phyloP scores from a whole-genome alignment of 1,140 invertebrate species.

The Helicoverpa zea region DNA sequence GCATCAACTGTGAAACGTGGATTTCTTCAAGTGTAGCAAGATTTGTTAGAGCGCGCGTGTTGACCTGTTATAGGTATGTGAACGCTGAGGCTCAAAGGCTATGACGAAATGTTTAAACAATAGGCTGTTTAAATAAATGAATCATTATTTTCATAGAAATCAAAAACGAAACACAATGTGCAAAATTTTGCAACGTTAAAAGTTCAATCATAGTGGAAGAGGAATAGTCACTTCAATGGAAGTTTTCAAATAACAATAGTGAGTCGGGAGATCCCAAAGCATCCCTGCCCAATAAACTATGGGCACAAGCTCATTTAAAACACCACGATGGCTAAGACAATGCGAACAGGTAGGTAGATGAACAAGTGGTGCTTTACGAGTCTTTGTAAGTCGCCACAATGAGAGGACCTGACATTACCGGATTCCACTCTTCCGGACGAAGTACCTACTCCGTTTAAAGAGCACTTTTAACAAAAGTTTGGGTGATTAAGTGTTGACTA shows the following conservation, averaged over 20 bases:
- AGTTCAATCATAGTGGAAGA: too few species aligned
- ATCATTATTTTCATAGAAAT: constrained; percentile 19
- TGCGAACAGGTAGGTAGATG: constrained; percentile 35
- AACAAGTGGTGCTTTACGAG: constrained; percentile 36
- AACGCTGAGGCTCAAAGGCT: constrained; percentile 16
- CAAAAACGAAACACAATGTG: background rate
- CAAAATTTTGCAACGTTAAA: constrained; percentile 11
- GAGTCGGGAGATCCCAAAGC: background rate
- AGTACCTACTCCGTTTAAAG: constrained; percentile 31
- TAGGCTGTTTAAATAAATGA: constrained; percentile 26
- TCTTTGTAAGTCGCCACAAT: constrained; percentile 41
- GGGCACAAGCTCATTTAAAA: constrained; percentile 20
- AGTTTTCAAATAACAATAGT: background rate
- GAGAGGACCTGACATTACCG: constrained; percentile 37
- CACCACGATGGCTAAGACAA: constrained; percentile 20
- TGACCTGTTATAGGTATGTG: constrained; percentile 27
- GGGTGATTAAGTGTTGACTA: constrained; percentile 24
- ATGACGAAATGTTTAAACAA: constrained; percentile 29
- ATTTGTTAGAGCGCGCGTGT: background rate
- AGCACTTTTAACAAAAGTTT: constrained; percentile 38
- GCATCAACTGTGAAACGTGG: constrained; percentile 25
- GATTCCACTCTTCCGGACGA: constrained; percentile 42
- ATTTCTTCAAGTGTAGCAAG: constrained; percentile 11
- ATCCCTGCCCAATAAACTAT: constrained; percentile 1
- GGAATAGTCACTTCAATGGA: too few species aligned